Base-by-base conservation (phyloP, 1,140 invertebrate species). In the Epicauta chinensis region DNA sequence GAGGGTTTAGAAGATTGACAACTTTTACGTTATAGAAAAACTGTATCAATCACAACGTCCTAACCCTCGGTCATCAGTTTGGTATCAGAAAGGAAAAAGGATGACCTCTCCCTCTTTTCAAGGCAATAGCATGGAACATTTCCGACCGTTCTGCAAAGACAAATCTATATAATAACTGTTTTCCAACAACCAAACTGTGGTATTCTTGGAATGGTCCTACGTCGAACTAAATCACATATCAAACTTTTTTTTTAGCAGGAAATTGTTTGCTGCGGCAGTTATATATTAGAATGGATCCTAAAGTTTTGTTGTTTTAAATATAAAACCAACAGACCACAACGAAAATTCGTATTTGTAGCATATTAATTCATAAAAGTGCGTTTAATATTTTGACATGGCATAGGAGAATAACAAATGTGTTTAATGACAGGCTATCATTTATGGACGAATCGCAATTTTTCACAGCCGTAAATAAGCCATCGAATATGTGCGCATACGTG, bases 391-490 rank as follows among this genome's bases (percentile, higher is more conserved):
- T 23, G 23, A 7, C 7, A 23, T 7, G 10, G 11, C 11, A 34
- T 34, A 34, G 3, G 32, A 12, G 10, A 31, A 51, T 16, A 43
- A 51, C 39, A 52, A 56, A 56, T 45, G 55, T 42, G 14, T 37
- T 36, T 40, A 53, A 54, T 38, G 51, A 53, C 55, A 50, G 41
- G 41, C 45, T 43, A 57, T 57, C 38, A 57, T 52, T 57, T 49
- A 46, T 44, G 47, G 55, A 57, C 45, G 43, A 40, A 53, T 53
- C 40, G 13, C 55, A 38, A 57, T 57, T 57, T 53, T 57, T 57
- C 55, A 57, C 51, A 46, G 51, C 49, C 44, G 48, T 57, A 57
- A 57, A 57, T 57, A 57, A 57, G 51, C 51, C 55, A 57, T 48
- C 55, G 41, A 39, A 45, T 39, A 32, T 35, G 53, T 42, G 11